Evolutionary conservation across 2,888 invertebrate genomes (phyloP).

Genomic region (Hypolimnas misippus): DNA sequence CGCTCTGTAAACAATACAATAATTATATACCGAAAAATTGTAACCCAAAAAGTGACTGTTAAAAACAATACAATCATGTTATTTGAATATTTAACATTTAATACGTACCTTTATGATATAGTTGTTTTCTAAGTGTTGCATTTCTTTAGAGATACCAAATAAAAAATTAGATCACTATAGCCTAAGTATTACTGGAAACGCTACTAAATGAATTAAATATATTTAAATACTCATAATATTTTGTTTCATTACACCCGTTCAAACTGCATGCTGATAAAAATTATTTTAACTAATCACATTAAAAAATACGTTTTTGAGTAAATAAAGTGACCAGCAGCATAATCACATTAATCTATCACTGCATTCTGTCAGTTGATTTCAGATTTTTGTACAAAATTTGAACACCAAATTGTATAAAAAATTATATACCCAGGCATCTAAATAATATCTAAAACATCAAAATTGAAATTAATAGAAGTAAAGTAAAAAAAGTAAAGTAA

Average conservation of each 20-base stretch:
- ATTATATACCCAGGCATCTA: too few relatives aligned
- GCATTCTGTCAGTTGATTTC: too few relatives aligned
- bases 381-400: too few relatives aligned
- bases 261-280: too few relatives aligned
- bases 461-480: too few relatives aligned
- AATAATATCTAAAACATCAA: too few relatives aligned
- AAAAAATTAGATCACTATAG: slow-evolving; percentile 53
- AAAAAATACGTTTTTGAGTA: too few relatives aligned
- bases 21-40: slow-evolving; percentile 3
- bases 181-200: slow-evolving; percentile 58
- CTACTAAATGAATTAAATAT: slow-evolving; percentile 50
- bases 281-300: too few relatives aligned
- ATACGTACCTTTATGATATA: slow-evolving; percentile 40
- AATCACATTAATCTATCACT: too few relatives aligned
- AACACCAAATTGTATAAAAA: too few relatives aligned
- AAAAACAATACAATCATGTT: slow-evolving; percentile 33
- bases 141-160: slow-evolving; percentile 59
- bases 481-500: too few relatives aligned
- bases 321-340: too few relatives aligned
- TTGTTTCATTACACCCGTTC: slow-evolving; percentile 25
- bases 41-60: slow-evolving; percentile 31
- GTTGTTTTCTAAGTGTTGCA: slow-evolving; percentile 59
- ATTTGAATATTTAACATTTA: slow-evolving; percentile 18
- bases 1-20: slow-evolving; percentile 66
- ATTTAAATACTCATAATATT: slow-evolving; percentile 42